Evolutionary conservation across 2,113 vertebrate genomes (phyloP).

Genomic region (Eptesicus fuscus): DNA sequence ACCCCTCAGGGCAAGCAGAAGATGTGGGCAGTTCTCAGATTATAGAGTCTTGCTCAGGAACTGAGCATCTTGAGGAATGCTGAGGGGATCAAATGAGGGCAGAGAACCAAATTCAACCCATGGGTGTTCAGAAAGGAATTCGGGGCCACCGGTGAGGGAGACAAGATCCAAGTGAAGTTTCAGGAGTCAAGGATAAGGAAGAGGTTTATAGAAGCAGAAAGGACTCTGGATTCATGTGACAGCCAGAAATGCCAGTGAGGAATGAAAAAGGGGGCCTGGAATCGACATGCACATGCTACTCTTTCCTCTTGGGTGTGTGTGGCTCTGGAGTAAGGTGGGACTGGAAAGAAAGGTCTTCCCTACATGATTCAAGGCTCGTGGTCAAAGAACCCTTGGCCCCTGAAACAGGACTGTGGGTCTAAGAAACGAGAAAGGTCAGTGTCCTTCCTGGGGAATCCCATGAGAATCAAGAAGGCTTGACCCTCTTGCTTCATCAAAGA

Average conservation of each 20-base stretch:
- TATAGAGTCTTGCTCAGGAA: conserved; percentile 19
- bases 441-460: background rate
- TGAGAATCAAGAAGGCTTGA: background rate
- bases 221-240: background rate
- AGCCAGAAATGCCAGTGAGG: background rate
- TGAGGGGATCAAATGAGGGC: background rate
- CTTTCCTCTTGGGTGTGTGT: background rate
- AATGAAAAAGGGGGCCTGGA: background rate
- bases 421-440: background rate
- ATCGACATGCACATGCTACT: no score
- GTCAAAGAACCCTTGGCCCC: background rate
- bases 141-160: background rate
- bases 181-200: background rate
- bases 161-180: background rate
- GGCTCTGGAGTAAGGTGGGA: background rate
- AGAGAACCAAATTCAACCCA: background rate
- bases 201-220: background rate
- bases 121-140: background rate
- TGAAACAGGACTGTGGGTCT: background rate
- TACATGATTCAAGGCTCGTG: background rate
- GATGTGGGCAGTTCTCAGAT: conserved; percentile 15
- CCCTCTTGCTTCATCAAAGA: background rate
- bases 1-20: conserved; percentile 9
- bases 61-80: background rate
- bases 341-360: background rate